Percentiles rank a stretch among this genome's conserved stretches.
phyloP scores from a whole-genome alignment of 2,113 vertebrate species.

The Pao palembangensis region DNA sequence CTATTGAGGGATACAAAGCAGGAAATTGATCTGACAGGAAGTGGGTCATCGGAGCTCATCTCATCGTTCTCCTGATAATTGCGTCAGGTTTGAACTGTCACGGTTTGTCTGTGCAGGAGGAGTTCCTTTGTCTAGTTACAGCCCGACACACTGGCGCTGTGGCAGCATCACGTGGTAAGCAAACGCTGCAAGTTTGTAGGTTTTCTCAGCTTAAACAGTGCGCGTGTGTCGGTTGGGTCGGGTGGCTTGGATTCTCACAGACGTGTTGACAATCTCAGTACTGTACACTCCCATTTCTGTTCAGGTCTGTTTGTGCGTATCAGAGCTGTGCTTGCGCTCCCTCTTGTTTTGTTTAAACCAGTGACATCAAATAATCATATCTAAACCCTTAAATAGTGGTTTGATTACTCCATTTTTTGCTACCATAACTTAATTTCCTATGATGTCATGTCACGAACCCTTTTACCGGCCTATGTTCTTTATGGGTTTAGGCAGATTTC shows the following conservation, averaged over 20 bases:
- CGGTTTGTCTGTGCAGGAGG: constrained; percentile 25
- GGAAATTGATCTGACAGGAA: constrained; percentile 59
- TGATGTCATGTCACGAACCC: constrained; percentile 53
- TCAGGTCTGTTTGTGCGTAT: constrained; percentile 66
- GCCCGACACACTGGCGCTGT: constrained; percentile 31
- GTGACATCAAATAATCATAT: constrained; percentile 54
- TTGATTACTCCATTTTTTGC: constrained; percentile 44
- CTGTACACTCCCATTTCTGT: constrained; percentile 57
- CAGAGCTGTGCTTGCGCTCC: constrained; percentile 28
- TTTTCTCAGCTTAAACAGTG: constrained; percentile 36
- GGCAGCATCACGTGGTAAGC: constrained; percentile 34
- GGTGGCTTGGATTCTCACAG: constrained; percentile 41
- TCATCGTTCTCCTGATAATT: constrained; percentile 46
- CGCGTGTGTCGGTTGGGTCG: constrained; percentile 12
- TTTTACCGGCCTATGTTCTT: constrained; percentile 41
- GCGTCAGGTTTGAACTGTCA: constrained; percentile 38
- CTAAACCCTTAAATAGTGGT: constrained; percentile 67
- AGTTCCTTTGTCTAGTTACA: constrained; percentile 23
- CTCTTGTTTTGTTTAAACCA: constrained; percentile 38
- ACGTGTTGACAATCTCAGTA: constrained; percentile 67
- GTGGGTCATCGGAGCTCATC: constrained; percentile 47
- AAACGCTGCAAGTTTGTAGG: constrained; percentile 23
- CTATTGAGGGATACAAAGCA: constrained; percentile 41
- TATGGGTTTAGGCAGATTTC: constrained; percentile 16
- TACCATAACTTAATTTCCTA: constrained; percentile 48